These are phyloP conservation scores for Sogatella furcifera DNA, from an alignment of 1,140 invertebrate species.

Conservation along the genomic window DNA sequence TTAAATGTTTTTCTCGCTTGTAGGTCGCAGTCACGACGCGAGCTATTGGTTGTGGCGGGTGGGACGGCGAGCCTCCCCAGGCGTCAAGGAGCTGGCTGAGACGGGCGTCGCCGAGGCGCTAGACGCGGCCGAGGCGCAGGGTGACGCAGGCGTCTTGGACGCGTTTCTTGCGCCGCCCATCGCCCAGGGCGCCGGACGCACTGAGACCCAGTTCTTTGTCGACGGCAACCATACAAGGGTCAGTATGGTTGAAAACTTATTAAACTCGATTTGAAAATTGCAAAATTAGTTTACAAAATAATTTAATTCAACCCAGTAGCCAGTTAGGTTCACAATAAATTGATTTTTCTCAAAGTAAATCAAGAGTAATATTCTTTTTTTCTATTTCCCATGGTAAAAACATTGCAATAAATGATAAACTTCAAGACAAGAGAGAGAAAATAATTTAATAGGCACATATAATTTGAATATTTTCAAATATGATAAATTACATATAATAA, in stretches of 20 bases:
- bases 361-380: no score
- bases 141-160: conserved; percentile 54
- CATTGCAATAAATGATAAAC: no score
- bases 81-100: conserved; percentile 74
- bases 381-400: no score
- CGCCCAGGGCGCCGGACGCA: conserved; percentile 58
- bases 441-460: no score
- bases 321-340: no score
- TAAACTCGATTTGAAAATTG: not conserved
- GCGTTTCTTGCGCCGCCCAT: conserved; percentile 72
- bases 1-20: conserved; percentile 21
- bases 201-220: conserved; percentile 75
- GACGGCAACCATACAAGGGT: conserved; percentile 80
- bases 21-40: conserved; percentile 77
- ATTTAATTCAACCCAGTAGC: no score
- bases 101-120: conserved; percentile 59
- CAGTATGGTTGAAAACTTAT: conserved; percentile 30
- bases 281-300: no score
- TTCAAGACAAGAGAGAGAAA: no score
- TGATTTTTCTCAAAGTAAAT: no score
- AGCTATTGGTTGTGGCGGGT: conserved; percentile 69
- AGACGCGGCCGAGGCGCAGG: conserved; percentile 44
- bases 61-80: conserved; percentile 56
- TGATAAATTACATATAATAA: no score
- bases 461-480: no score